Evolutionary conservation across 1,140 invertebrate species (phyloP).

Genomic region (Meloidogyne exigua): DNA sequence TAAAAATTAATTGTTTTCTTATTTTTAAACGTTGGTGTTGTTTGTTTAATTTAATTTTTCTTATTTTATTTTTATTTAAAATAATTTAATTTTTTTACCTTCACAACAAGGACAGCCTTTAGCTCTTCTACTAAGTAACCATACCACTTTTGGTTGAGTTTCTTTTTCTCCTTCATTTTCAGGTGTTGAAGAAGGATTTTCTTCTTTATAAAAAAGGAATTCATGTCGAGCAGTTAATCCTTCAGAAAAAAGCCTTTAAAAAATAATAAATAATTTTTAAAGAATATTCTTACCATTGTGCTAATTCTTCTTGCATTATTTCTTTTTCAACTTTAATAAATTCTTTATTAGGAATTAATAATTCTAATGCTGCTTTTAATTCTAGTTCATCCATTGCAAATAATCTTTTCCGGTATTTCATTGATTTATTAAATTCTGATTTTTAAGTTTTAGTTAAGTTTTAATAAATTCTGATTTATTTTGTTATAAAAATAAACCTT

Average conservation of each 20-base stretch:
- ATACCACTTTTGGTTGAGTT: conserved; percentile 1
- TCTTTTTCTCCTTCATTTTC: neutral
- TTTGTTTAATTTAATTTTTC: too few species aligned
- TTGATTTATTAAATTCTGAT: neutral
- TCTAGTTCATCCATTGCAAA: conserved; percentile 35
- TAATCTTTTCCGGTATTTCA: conserved; percentile 32
- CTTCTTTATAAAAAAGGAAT: conserved; percentile 32
- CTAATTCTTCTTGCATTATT: conserved; percentile 30
- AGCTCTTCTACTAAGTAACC: conserved; percentile 14
- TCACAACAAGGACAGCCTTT: conserved; percentile 30
- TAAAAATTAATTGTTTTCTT: too few species aligned
- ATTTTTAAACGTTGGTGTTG: too few species aligned
- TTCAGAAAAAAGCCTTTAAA: conserved; percentile 26
- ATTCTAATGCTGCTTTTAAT: conserved; percentile 24
- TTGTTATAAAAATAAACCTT: too few species aligned
- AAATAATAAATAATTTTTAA: neutral
- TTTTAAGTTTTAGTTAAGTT: too few species aligned
- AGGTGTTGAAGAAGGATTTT: conserved; percentile 2
- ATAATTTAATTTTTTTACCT: conserved; percentile 5
- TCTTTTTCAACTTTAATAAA: conserved; percentile 6
- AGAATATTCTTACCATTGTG: conserved; percentile 23
- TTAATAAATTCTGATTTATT: too few species aligned
- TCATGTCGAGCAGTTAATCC: conserved; percentile 31
- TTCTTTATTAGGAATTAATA: conserved; percentile 11
- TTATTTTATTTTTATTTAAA: neutral